phyloP scores from a whole-genome alignment of 2,113 vertebrate genomes.

The Acinonyx jubatus region DNA sequence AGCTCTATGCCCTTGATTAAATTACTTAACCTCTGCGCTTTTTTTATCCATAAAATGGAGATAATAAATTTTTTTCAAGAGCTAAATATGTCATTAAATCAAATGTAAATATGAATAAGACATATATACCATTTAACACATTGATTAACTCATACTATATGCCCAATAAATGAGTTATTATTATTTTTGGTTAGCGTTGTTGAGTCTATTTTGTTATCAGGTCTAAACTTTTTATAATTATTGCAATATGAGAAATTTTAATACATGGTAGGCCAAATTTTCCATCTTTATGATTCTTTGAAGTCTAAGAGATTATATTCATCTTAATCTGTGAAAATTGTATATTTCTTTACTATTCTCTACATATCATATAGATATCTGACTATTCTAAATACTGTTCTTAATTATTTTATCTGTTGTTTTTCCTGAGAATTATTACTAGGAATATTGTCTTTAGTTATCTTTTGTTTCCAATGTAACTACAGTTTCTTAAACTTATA shows the following conservation, averaged over 20 bases:
- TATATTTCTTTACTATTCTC: not conserved
- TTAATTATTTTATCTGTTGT: not conserved
- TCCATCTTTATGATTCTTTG: not conserved
- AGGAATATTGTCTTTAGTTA: not conserved
- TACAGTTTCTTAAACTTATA: not conserved
- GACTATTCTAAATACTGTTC: not conserved
- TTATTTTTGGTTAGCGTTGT: not conserved
- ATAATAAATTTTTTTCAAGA: not conserved
- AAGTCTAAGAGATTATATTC: not conserved
- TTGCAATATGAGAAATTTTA: not conserved
- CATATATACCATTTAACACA: not conserved
- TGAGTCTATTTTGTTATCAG: not conserved
- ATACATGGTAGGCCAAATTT: not conserved
- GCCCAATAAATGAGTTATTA: not conserved
- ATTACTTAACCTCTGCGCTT: not conserved
- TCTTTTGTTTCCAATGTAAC: not conserved
- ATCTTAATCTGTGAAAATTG: not conserved
- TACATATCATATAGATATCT: not conserved
- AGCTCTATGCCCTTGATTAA: not conserved
- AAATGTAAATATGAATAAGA: conserved; percentile 31
- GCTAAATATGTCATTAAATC: not conserved
- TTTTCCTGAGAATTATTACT: not conserved
- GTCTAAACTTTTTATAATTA: not conserved
- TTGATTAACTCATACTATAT: not conserved
- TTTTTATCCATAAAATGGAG: not conserved